A percentile compares a stretch with the other conserved stretches of the same genome.
Conservation (phyloP, 1,140 invertebrate genomes). For the Melitaea cinxia region DNA sequence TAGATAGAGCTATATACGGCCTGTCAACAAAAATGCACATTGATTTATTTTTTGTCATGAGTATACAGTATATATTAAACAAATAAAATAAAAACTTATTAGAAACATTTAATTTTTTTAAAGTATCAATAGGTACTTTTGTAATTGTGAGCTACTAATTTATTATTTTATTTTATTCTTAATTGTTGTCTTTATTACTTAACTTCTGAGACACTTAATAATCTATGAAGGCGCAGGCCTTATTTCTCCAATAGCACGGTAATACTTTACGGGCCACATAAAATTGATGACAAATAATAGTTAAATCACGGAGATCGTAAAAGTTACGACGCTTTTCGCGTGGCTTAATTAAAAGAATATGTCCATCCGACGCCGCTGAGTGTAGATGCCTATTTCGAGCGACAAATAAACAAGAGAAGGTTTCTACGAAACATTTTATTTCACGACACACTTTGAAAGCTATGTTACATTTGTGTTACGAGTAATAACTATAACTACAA, state of each 20-base stretch:
- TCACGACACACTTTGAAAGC: slow-evolving; percentile 18
- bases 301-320: slow-evolving; percentile 80
- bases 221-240: slow-evolving; percentile 29
- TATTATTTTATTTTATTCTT: slow-evolving; percentile 8
- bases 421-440: slow-evolving; percentile 34
- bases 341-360: slow-evolving; percentile 81
- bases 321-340: slow-evolving; percentile 77
- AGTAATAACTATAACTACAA: slow-evolving; percentile 13
- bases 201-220: slow-evolving; percentile 20
- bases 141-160: not conserved
- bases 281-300: slow-evolving; percentile 82
- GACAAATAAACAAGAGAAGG: slow-evolving; percentile 44
- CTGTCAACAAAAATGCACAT: not conserved
- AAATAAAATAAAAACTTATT: not conserved
- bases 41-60: not conserved
- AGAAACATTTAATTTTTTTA: not conserved
- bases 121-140: not conserved
- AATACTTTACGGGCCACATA: slow-evolving; percentile 74
- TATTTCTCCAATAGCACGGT: slow-evolving; percentile 41
- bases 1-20: slow-evolving; percentile 37
- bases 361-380: slow-evolving; percentile 56
- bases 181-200: slow-evolving; percentile 3
- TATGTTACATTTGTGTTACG: slow-evolving; percentile 13
- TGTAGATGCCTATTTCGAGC: slow-evolving; percentile 45
- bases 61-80: no score